Conservation (phyloP, 1,140 invertebrate species). For the Diprion similis region DNA sequence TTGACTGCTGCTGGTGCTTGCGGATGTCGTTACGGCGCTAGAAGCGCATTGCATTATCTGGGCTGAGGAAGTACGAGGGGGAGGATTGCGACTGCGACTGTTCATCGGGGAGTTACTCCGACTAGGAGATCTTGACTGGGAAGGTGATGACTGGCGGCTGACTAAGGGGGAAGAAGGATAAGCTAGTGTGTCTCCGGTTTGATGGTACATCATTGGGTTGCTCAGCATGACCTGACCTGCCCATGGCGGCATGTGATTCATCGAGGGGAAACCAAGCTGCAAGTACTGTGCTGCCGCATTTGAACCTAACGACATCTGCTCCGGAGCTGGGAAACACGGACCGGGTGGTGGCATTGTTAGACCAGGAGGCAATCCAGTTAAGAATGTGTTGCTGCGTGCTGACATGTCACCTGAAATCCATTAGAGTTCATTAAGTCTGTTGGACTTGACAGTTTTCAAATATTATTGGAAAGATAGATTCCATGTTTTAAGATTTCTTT, state of each 20-base stretch:
- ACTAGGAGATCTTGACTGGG: slow-evolving; percentile 58
- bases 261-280: slow-evolving; percentile 54
- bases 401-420: slow-evolving; percentile 46
- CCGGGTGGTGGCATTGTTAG: slow-evolving; percentile 51
- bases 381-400: slow-evolving; percentile 49
- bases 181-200: slow-evolving; percentile 49
- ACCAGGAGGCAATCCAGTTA: slow-evolving; percentile 51
- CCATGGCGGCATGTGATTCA: slow-evolving; percentile 56
- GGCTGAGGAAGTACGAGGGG: slow-evolving; percentile 41
- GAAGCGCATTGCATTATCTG: slow-evolving; percentile 44
- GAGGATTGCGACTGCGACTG: slow-evolving; percentile 33
- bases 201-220: slow-evolving; percentile 54
- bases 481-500: too few relatives aligned
- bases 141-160: slow-evolving; percentile 61
- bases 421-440: slow-evolving; percentile 12
- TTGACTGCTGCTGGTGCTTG: slow-evolving; percentile 41
- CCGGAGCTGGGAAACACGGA: slow-evolving; percentile 51
- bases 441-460: slow-evolving; percentile 18
- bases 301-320: slow-evolving; percentile 53
- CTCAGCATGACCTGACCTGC: slow-evolving; percentile 55
- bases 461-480: too few relatives aligned
- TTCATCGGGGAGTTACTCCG: slow-evolving; percentile 55
- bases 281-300: slow-evolving; percentile 49
- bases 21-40: slow-evolving; percentile 44
- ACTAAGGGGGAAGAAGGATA: slow-evolving; percentile 59